Evolutionary conservation across 2,797 vertebrate genomes (phyloP).

Genomic region (Cottoperca gobio): DNA sequence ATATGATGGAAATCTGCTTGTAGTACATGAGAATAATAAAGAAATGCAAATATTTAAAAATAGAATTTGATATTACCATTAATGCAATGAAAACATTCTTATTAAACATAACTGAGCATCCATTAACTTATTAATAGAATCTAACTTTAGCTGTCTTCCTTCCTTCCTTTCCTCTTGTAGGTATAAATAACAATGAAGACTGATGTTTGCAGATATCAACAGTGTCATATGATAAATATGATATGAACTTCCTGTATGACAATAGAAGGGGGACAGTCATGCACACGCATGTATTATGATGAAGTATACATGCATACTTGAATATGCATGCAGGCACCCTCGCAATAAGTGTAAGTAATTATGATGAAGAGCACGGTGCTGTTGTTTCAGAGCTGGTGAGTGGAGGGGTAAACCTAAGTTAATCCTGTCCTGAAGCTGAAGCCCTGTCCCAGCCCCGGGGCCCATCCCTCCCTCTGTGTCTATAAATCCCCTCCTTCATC

Average conservation of each 20-base stretch:
- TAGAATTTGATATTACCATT: background rate
- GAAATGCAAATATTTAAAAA: background rate
- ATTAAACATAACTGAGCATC: background rate
- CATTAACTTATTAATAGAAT: background rate
- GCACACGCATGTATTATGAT: background rate
- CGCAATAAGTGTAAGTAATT: constrained; percentile 41
- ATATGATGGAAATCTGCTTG: background rate
- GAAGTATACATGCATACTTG: background rate
- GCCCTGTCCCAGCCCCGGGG: constrained; percentile 22
- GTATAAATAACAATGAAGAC: background rate
- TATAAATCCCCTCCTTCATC: constrained; percentile 76
- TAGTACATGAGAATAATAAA: background rate
- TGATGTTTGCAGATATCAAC: background rate
- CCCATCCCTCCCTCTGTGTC: constrained; percentile 46
- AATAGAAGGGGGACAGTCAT: background rate
- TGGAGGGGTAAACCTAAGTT: constrained; percentile 39
- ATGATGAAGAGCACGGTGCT: constrained; percentile 16
- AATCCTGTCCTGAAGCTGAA: constrained; percentile 64
- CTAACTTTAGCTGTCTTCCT: background rate
- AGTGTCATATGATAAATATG: background rate
- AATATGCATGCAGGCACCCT: constrained; percentile 9
- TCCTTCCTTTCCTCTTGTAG: background rate
- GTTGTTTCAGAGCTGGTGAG: constrained; percentile 36
- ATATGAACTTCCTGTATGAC: background rate
- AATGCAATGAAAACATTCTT: background rate